These are phyloP conservation scores for Hylomyscus alleni DNA, from an alignment of 2,797 vertebrate species.

Conservation along the genomic window DNA sequence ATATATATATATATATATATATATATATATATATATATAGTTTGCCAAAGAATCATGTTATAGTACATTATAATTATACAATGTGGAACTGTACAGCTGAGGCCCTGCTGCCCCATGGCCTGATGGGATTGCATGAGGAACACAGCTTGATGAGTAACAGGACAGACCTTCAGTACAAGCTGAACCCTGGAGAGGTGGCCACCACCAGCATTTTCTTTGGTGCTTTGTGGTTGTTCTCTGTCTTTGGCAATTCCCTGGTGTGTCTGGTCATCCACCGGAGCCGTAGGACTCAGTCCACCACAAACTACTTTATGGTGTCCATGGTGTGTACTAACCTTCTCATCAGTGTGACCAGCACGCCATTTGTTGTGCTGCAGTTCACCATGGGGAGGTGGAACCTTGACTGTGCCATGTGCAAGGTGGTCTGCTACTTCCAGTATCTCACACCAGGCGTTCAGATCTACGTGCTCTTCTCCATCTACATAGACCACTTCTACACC, in stretches of 20 bases:
- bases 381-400: slow-evolving; percentile 91
- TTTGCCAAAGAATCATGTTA: no score
- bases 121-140: slow-evolving; percentile 61
- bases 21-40: no score
- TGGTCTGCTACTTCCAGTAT: slow-evolving; percentile 93
- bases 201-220: slow-evolving; percentile 91
- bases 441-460: slow-evolving; percentile 95
- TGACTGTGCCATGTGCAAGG: slow-evolving; percentile 90
- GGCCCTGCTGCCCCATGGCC: slow-evolving; percentile 74
- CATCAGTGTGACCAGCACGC: slow-evolving; percentile 91
- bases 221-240: slow-evolving; percentile 93
- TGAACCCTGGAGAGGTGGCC: slow-evolving; percentile 90
- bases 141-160: slow-evolving; percentile 85
- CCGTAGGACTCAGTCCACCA: slow-evolving; percentile 96
- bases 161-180: slow-evolving; percentile 83
- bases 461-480: slow-evolving; percentile 95
- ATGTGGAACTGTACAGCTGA: slow-evolving; percentile 47
- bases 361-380: slow-evolving; percentile 94
- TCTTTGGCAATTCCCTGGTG: slow-evolving; percentile 95
- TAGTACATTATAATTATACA: background rate
- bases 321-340: slow-evolving; percentile 96
- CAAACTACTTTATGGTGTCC: slow-evolving; percentile 98
- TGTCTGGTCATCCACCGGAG: slow-evolving; percentile 97
- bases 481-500: slow-evolving; percentile 95
- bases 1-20: background rate